phyloP scores from a whole-genome alignment of 2,888 invertebrate genomes.

The Thyatira batis region DNA sequence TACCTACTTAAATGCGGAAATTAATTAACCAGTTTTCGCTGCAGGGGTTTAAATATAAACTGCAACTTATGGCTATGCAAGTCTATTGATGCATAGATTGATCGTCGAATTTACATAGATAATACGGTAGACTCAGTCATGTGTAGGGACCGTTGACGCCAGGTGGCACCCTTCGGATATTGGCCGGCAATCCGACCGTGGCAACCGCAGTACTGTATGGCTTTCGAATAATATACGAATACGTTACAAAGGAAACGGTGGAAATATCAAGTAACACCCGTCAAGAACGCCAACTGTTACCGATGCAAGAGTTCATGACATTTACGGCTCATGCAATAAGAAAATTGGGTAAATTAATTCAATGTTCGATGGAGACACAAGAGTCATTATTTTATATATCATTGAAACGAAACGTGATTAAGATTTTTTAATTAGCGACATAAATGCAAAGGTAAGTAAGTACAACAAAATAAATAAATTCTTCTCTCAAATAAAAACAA shows the following conservation, averaged over 20 bases:
- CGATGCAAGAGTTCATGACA: background rate
- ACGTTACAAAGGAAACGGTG: conserved; percentile 33
- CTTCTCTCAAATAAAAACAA: conserved; percentile 19
- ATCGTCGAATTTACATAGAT: conserved; percentile 31
- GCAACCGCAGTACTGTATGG: conserved; percentile 50
- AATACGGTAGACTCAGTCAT: conserved; percentile 38
- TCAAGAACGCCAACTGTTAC: background rate
- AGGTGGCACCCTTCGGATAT: conserved; percentile 47
- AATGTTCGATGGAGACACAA: background rate
- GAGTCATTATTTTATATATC: too few species aligned
- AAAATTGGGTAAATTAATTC: too few species aligned
- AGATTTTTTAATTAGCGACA: too few species aligned
- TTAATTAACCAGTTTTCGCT: background rate
- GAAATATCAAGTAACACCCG: conserved; percentile 27
- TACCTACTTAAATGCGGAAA: background rate
- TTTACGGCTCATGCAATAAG: background rate
- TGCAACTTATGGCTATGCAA: background rate
- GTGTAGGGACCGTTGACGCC: conserved; percentile 44
- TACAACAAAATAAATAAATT: conserved; percentile 10
- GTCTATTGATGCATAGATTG: conserved; percentile 28
- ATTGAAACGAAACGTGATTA: too few species aligned
- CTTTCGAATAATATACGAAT: conserved; percentile 46
- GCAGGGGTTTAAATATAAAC: background rate
- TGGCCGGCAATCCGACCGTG: conserved; percentile 52
- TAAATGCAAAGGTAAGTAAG: too few species aligned